Conservation (phyloP, 2,888 invertebrate species). For the Ashinkailepas kermadecensis region DNA sequence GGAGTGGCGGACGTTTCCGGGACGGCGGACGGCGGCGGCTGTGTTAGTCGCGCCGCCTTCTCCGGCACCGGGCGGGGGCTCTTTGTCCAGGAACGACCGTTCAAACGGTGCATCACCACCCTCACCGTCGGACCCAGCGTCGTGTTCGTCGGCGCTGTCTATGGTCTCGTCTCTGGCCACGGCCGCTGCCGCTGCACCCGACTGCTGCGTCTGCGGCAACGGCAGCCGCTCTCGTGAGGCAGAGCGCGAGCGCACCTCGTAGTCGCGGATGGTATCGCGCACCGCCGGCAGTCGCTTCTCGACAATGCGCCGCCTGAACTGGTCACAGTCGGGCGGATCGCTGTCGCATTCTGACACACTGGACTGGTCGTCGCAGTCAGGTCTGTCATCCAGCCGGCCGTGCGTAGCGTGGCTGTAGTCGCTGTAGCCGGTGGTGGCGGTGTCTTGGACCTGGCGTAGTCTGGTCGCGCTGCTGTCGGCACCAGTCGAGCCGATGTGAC, state of each 20-base stretch:
- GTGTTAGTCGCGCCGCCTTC: not conserved
- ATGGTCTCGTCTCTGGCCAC: not conserved
- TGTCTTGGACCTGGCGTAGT: not conserved
- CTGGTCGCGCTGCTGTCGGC: not conserved
- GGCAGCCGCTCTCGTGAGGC: not conserved
- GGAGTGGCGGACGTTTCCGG: not conserved
- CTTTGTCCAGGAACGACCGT: not conserved
- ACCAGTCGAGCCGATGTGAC: not conserved
- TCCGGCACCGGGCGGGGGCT: not conserved
- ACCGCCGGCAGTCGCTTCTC: not conserved
- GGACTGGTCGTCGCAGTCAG: not conserved
- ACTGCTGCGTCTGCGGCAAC: not conserved
- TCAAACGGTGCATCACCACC: not conserved
- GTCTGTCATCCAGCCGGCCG: no score
- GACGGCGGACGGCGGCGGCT: not conserved
- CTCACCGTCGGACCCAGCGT: not conserved
- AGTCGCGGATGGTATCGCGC: not conserved
- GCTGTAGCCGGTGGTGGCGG: no score
- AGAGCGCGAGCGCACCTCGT: constrained; percentile 5
- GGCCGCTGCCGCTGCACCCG: no score
- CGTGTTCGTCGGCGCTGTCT: not conserved
- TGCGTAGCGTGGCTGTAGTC: no score
- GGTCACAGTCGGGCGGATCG: not conserved
- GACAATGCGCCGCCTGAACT: not conserved
- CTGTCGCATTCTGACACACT: not conserved